phyloP scores from a whole-genome alignment of 2,797 vertebrate species.

The Gymnothorax reevesii region DNA sequence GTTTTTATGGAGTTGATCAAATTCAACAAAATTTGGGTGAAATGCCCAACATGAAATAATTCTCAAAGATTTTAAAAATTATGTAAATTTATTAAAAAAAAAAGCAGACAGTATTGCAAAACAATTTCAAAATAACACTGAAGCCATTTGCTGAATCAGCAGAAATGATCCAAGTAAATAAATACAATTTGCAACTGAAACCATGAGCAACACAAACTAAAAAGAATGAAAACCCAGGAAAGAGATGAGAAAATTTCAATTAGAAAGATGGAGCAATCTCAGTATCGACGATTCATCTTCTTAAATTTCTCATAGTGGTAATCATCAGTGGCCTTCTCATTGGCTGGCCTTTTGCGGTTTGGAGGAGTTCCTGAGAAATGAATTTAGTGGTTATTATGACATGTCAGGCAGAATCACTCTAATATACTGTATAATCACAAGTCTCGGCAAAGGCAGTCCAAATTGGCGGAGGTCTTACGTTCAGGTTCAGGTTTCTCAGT shows the following conservation, averaged over 20 bases:
- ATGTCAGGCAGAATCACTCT: not conserved
- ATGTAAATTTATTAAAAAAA: constrained; percentile 11
- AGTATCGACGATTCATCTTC: constrained; percentile 97
- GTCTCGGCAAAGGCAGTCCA: not conserved
- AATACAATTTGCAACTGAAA: not conserved
- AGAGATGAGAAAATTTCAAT: not conserved
- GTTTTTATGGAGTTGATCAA: too few species aligned
- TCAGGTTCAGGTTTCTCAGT: constrained; percentile 93
- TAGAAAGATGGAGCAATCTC: constrained; percentile 38
- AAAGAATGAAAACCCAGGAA: not conserved
- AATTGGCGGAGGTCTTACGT: constrained; percentile 66
- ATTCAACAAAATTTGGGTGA: too few species aligned
- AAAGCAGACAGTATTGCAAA: not conserved
- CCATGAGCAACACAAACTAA: not conserved
- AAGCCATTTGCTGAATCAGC: not conserved
- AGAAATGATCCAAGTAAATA: not conserved
- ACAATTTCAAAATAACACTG: not conserved
- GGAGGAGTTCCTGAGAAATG: constrained; percentile 24
- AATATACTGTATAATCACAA: not conserved
- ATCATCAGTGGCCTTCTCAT: constrained; percentile 96
- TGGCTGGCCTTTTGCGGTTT: constrained; percentile 88
- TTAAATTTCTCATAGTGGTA: constrained; percentile 99
- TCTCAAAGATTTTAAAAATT: not conserved
- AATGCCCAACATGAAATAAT: not conserved
- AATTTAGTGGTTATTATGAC: not conserved